Evolutionary conservation across 1,140 invertebrate species (phyloP), one percentile per base, ranked within the genome.

Genomic region (Batillaria attramentaria): DNA sequence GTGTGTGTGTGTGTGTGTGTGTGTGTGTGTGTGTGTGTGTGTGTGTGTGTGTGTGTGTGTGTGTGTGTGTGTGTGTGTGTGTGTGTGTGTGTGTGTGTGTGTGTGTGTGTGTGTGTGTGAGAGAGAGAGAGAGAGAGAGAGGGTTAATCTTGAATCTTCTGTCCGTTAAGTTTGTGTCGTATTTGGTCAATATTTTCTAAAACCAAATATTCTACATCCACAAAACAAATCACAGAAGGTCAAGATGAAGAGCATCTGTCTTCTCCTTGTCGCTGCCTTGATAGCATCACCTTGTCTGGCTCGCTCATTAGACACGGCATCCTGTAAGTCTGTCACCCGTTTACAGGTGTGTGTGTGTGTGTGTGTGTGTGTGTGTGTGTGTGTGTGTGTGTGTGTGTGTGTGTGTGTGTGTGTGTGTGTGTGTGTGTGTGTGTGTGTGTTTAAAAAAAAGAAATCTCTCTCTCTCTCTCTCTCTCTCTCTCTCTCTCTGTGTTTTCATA

Each of bases 11-110:
- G 57, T 24, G 57, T 28, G 57, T 24, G 57, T 28, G 57, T 24
- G 57, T 60, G 57, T 60, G 57, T n/a, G 57, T 60, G 57, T n/a
- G 57, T 60, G 57, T 24, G 57, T 60, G 6, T n/a, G 57, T 24
- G 57, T n/a, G 57, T 60, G 57, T 28, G 57, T 60, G 57, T n/a
- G 57, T 60, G 57, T 60, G 57, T 60, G 57, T n/a, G 57, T 60
- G 57, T n/a, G 57, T 60, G 57, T n/a, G 57, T 60, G 57, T n/a
- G 57, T 60, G 57, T 13, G 8, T 60, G 8, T 60, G 57, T 60
- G 8, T 60, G 8, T 60, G 20, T 60, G 57, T 60, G 8, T 60
- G 20, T 60, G 8, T 8, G 57, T 60, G 6, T n/a, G 57, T 60
- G 8, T 60, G 57, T n/a, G 20, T 60, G 8, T n/a, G 57, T 8